These are phyloP conservation scores for Tetragnatha versicolor DNA, from an alignment of 1,140 invertebrate species.

Conservation along the genomic window DNA sequence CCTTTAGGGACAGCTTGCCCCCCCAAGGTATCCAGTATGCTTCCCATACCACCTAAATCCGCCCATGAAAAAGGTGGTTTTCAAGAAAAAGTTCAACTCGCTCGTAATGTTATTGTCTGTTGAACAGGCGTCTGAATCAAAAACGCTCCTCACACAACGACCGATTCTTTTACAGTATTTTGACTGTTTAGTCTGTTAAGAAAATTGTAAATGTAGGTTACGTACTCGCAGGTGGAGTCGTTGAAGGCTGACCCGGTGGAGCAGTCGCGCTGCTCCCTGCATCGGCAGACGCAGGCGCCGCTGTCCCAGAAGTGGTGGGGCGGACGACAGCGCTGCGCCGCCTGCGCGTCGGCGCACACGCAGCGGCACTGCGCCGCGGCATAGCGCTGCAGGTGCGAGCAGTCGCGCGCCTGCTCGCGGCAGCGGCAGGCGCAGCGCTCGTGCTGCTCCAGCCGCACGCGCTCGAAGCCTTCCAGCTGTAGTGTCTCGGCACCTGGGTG, in stretches of 20 bases:
- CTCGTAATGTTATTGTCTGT: too few relatives aligned
- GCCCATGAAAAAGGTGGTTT: too few relatives aligned
- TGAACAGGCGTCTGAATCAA: too few relatives aligned
- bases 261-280: slow-evolving; percentile 67
- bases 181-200: neutral
- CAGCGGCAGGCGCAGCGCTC: slow-evolving; percentile 71
- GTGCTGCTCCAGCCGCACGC: slow-evolving; percentile 68
- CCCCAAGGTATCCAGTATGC: too few relatives aligned
- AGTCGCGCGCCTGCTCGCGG: slow-evolving; percentile 67
- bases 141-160: too few relatives aligned
- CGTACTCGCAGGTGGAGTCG: slow-evolving; percentile 69
- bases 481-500: slow-evolving; percentile 28
- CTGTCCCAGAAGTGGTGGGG: slow-evolving; percentile 71
- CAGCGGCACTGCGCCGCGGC: slow-evolving; percentile 69
- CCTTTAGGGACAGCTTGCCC: too few relatives aligned
- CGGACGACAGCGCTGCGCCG: slow-evolving; percentile 68
- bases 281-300: slow-evolving; percentile 69
- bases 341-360: slow-evolving; percentile 70
- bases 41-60: too few relatives aligned
- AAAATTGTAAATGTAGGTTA: too few relatives aligned
- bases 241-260: slow-evolving; percentile 71
- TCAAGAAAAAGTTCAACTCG: too few relatives aligned
- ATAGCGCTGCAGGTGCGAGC: slow-evolving; percentile 70
- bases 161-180: too few relatives aligned
- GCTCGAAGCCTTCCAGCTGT: slow-evolving; percentile 42